Conservation (phyloP, 2,888 invertebrate genomes). For the Erynnis tages region DNA sequence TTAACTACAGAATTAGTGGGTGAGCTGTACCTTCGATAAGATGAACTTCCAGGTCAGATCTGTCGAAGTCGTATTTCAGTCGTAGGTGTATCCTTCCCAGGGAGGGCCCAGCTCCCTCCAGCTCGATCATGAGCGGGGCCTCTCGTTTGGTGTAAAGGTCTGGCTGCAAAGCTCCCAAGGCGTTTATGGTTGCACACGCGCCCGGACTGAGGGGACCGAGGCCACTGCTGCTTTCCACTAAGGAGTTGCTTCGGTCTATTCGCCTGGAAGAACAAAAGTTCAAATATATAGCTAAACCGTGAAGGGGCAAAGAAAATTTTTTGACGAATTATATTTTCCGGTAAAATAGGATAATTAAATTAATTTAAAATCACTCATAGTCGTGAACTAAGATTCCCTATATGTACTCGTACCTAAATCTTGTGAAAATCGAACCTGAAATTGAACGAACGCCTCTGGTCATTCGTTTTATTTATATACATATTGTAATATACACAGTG, state of each 20-base stretch:
- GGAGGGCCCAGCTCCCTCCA: slow-evolving; percentile 83
- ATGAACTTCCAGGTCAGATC: slow-evolving; percentile 94
- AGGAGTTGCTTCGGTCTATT: slow-evolving; percentile 78
- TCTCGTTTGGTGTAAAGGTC: slow-evolving; percentile 92
- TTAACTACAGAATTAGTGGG: too few relatives aligned
- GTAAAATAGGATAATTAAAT: too few relatives aligned
- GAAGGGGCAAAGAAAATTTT: too few relatives aligned
- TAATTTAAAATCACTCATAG: too few relatives aligned
- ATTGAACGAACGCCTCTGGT: too few relatives aligned
- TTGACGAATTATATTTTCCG: too few relatives aligned
- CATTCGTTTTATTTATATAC: too few relatives aligned
- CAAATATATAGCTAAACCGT: too few relatives aligned
- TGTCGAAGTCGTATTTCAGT: slow-evolving; percentile 93
- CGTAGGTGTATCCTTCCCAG: slow-evolving; percentile 92
- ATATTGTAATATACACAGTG: too few relatives aligned
- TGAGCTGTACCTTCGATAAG: slow-evolving; percentile 95
- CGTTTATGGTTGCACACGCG: slow-evolving; percentile 63
- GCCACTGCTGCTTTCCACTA: slow-evolving; percentile 74
- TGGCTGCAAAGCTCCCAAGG: slow-evolving; percentile 91
- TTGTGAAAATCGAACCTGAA: too few relatives aligned
- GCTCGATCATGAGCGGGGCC: slow-evolving; percentile 87
- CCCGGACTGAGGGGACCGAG: slow-evolving; percentile 69
- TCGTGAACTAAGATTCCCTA: too few relatives aligned
- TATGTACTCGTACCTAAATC: too few relatives aligned
- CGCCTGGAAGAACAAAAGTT: slow-evolving; percentile 52